phyloP scores from a whole-genome alignment of 1,140 invertebrate species.

The Spodoptera frugiperda region DNA sequence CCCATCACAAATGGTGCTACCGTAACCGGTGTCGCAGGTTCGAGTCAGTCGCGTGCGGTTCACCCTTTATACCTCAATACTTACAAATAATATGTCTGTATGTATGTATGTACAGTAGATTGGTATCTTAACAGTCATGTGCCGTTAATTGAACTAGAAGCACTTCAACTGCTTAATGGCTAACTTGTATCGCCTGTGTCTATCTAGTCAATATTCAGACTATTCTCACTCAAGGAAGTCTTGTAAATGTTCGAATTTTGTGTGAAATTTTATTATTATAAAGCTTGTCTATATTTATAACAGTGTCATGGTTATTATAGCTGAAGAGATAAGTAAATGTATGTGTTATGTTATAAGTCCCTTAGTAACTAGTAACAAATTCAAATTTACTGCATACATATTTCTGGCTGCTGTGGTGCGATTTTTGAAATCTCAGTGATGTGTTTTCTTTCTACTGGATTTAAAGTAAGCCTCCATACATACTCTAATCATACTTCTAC shows the following conservation, averaged over 20 bases:
- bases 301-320: no score
- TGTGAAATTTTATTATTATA: background rate
- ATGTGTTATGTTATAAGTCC: no score
- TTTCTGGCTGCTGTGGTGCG: no score
- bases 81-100: constrained; percentile 38
- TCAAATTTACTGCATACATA: no score
- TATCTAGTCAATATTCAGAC: constrained; percentile 6
- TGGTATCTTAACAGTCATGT: constrained; percentile 44
- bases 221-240: background rate
- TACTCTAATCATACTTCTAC: no score
- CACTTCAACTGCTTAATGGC: constrained; percentile 44
- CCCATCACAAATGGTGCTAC: constrained; percentile 61
- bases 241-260: background rate
- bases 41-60: constrained; percentile 54
- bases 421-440: no score
- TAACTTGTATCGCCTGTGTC: constrained; percentile 10
- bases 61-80: constrained; percentile 53
- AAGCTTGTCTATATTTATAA: background rate
- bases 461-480: no score
- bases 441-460: no score
- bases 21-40: constrained; percentile 59
- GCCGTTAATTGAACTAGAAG: constrained; percentile 49
- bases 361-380: no score
- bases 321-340: no score
- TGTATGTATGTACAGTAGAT: constrained; percentile 33